Evolutionary conservation across 2,113 vertebrate genomes (phyloP), one percentile per base, ranked within the genome.

Genomic region (Nyctibius bracteatus): DNA sequence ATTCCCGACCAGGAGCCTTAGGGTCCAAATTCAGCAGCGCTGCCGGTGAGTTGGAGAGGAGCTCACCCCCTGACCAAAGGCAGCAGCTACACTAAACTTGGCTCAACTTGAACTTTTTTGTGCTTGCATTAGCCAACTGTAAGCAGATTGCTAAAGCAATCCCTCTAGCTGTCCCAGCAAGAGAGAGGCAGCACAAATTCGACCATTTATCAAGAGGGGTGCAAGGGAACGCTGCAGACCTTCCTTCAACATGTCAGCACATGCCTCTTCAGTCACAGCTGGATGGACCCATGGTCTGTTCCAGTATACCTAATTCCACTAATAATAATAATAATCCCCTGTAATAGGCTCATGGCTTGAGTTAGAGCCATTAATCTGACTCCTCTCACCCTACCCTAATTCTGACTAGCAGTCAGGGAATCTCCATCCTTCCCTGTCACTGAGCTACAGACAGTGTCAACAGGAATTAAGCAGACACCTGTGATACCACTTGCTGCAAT

Each of bases 281-380:
- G 52, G 18, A 33, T 33, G 51, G 63, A 95, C 37, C 28, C 2
- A 3, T 70, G 66, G 66, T 66, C 86, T 87, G 66, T 83, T 94
- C 82, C 82, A 89, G 59, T 65, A 93, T 28, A 12, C 77, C 59
- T 96, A 95, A 95, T 95, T 90, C 94, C 77, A 78, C 91, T 95
- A 93, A 88, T 93, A 97, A 82, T 95, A 97, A 96, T 96, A 97
- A 96, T 96, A 97, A 97, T 95, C 59, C 74, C 51, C 24, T 78
- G 6, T 95, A 97, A 96, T 95, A 93, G 90, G 96, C 88, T 92
- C 88, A 92, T 73, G 83, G 63, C 35, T 94, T 78, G 59, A 95
- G 81, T 82, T 92, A 87, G 73, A 96, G 84, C 37, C 89, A 96
- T 77, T 68, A 95, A 93, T 97, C 93, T 84, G 81, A 90, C 74